Evolutionary conservation across 2,888 invertebrate genomes (phyloP), one percentile per base, ranked within the genome.

Genomic region (Drosophila prostipennis): DNA sequence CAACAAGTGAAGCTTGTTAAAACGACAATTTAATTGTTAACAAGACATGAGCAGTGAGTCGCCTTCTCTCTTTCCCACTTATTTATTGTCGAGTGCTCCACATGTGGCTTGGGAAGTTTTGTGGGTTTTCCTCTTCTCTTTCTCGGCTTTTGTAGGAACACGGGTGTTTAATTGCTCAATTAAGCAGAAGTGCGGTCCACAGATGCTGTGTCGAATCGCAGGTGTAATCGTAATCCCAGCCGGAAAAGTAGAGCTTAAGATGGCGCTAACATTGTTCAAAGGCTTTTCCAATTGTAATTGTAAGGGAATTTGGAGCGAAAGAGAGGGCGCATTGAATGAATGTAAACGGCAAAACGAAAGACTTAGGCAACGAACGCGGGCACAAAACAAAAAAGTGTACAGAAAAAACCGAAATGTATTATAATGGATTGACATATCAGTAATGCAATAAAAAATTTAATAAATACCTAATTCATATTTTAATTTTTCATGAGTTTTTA

Each of bases 1-100:
- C 61, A 71, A 52, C 57, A 77, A 88, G 84, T 88, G 79, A 76
- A 73, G 89, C 89, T 87, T 84, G 89, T 87, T 88, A 87, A 89
- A 87, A 90, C 89, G 90, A 90, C 89, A 90, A 89, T 90, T 90
- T 90, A 89, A 90, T 89, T 89, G 90, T 86, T 79, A 82, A 77
- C 78, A 78, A 80, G 77, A 76, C 81, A 80, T 78, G 78, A 72
- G 78, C 75, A 68, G 71, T 65, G 70, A 58, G 53, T 49, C 43
- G 43, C 36, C 37, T 11, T 52, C 32, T 32, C 42, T 45, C 48
- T 16, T 40, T 29, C 32, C 49, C 36, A 32, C 34, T 32, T 64
- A 39, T 53, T 39, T 34, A 67, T 54, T 46, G 42, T 58, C 39
- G 65, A 70, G 71, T 85, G 89, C 79, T 84, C 84, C 89, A 85